Evolutionary conservation across 2,888 invertebrate species (phyloP).

Genomic region (Drepana falcataria): DNA sequence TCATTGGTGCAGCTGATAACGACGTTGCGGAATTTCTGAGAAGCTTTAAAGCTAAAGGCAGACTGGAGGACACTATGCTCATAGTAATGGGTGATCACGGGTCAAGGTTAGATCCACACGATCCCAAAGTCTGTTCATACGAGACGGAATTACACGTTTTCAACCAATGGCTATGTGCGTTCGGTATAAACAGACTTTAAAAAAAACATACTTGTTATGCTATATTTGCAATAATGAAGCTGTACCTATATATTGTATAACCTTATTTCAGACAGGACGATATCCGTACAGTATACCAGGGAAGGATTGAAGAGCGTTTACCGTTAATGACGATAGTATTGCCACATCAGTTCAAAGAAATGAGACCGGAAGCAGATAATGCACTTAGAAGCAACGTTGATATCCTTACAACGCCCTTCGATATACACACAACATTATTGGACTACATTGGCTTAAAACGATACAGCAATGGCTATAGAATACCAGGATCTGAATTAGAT

Average conservation of each 20-base stretch:
- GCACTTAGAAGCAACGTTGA: constrained; percentile 82
- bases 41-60: constrained; percentile 77
- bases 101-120: constrained; percentile 75
- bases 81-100: constrained; percentile 96
- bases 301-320: constrained; percentile 88
- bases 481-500: constrained; percentile 64
- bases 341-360: constrained; percentile 82
- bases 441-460: constrained; percentile 78
- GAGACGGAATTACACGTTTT: too few species aligned
- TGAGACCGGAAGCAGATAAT: constrained; percentile 78
- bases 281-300: constrained; percentile 87
- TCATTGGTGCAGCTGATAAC: constrained; percentile 86
- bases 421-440: constrained; percentile 83
- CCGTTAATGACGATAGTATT: constrained; percentile 79
- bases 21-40: constrained; percentile 84
- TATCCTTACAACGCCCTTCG: constrained; percentile 90
- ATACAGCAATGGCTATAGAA: constrained; percentile 43
- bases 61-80: constrained; percentile 88
- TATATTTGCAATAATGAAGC: too few species aligned
- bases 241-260: too few species aligned
- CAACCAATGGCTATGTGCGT: too few species aligned
- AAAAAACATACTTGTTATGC: too few species aligned
- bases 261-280: too few species aligned
- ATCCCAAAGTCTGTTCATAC: background rate
- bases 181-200: too few species aligned